Percentiles rank a stretch among this genome's conserved stretches.
Conservation (phyloP, 2,888 invertebrate genomes). For the Sialis lutaria region DNA sequence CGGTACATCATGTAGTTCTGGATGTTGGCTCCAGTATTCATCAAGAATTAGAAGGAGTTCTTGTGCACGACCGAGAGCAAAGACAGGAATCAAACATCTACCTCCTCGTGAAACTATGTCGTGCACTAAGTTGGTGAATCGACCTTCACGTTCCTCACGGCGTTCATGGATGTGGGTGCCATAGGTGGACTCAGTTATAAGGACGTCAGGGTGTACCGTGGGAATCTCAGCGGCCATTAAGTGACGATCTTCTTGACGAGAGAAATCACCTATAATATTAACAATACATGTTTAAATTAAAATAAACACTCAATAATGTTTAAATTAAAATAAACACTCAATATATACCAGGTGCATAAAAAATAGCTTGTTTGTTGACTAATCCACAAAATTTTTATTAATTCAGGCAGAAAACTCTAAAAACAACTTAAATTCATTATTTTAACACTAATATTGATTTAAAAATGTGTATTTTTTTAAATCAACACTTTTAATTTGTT, state of each 20-base stretch:
- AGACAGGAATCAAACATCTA: slow-evolving; percentile 94
- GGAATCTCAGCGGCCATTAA: slow-evolving; percentile 99
- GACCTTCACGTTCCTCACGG: slow-evolving; percentile 84
- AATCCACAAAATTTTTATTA: not conserved
- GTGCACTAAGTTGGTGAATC: slow-evolving; percentile 85
- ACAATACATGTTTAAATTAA: slow-evolving; percentile 3
- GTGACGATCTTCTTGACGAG: slow-evolving; percentile 95
- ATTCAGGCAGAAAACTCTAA: too few relatives aligned
- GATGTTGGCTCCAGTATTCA: slow-evolving; percentile 96
- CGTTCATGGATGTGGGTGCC: slow-evolving; percentile 99
- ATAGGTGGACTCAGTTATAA: slow-evolving; percentile 96
- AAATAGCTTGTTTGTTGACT: not conserved
- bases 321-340: slow-evolving; percentile 1
- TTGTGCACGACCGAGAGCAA: slow-evolving; percentile 94
- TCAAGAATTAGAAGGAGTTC: slow-evolving; percentile 88
- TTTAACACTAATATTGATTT: too few relatives aligned
- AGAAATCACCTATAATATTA: slow-evolving; percentile 74
- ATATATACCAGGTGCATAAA: not conserved
- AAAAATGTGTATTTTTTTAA: too few relatives aligned
- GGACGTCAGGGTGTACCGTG: slow-evolving; percentile 84
- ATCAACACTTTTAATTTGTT: too few relatives aligned
- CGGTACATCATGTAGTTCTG: slow-evolving; percentile 93
- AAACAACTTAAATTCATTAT: too few relatives aligned
- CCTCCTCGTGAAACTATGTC: slow-evolving; percentile 97
- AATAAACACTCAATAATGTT: slow-evolving; percentile 3